phyloP scores from a whole-genome alignment of 1,140 invertebrate genomes.

The Globodera rostochiensis region DNA sequence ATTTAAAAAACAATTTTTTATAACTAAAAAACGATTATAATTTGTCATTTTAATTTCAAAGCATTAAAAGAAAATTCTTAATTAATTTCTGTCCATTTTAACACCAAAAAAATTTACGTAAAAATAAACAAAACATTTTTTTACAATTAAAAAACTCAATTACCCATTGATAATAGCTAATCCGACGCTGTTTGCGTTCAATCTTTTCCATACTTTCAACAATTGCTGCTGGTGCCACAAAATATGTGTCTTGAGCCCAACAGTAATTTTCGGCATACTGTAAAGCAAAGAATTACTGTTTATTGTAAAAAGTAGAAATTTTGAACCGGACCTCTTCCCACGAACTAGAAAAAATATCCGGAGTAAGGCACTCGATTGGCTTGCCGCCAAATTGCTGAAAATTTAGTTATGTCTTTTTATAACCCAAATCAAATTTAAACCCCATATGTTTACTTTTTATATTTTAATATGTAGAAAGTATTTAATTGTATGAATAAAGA shows the following conservation, averaged over 20 bases:
- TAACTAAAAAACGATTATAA: not conserved
- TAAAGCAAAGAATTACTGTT: constrained; percentile 4
- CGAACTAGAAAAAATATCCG: constrained; percentile 51
- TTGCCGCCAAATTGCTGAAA: constrained; percentile 59
- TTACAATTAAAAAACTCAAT: no score
- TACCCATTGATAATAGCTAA: constrained; percentile 67
- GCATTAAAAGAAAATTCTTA: no score
- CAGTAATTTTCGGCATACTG: constrained; percentile 55
- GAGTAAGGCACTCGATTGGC: constrained; percentile 51
- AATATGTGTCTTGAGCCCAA: constrained; percentile 55
- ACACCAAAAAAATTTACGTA: no score
- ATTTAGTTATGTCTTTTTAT: not conserved
- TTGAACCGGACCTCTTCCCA: constrained; percentile 49
- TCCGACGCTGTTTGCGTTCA: constrained; percentile 41
- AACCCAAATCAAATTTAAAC: not conserved
- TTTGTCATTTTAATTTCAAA: no score
- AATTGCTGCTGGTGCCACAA: constrained; percentile 35
- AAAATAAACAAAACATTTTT: no score
- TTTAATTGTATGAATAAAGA: not conserved
- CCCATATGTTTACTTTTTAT: not conserved
- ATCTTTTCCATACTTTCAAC: constrained; percentile 41
- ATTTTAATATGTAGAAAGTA: not conserved
- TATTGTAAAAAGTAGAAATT: not conserved
- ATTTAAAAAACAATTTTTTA: not conserved
- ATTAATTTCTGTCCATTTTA: no score